Evolutionary conservation across 2,888 invertebrate genomes (phyloP).

Genomic region (Baronia brevicornis): DNA sequence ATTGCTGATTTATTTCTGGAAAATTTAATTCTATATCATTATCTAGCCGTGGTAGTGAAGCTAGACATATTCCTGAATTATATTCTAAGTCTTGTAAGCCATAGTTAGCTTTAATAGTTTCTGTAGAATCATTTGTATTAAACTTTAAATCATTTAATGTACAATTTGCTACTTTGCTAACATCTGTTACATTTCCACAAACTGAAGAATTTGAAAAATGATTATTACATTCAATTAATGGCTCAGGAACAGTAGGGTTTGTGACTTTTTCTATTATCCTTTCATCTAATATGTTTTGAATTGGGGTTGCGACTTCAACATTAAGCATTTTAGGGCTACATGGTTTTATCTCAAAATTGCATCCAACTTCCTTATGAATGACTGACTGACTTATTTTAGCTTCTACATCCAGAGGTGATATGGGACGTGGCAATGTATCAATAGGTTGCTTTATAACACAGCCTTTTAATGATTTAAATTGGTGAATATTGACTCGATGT

Average conservation of each 20-base stretch:
- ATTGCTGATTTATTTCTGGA: conserved; percentile 69
- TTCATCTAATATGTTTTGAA: conserved; percentile 52
- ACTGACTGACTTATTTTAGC: conserved; percentile 72
- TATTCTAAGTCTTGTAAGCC: conserved; percentile 61
- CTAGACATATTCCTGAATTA: conserved; percentile 59
- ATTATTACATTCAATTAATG: too few relatives aligned
- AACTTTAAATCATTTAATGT: conserved; percentile 54
- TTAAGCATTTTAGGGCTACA: conserved; percentile 70
- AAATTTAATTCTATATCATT: conserved; percentile 68
- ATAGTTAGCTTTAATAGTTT: conserved; percentile 46
- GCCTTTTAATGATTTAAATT: conserved; percentile 28
- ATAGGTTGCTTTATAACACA: conserved; percentile 25
- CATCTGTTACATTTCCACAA: too few relatives aligned
- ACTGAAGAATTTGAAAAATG: conserved; percentile 14
- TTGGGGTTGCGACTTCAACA: conserved; percentile 57
- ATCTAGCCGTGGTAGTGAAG: conserved; percentile 61
- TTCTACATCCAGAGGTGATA: conserved; percentile 69
- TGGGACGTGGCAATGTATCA: conserved; percentile 39
- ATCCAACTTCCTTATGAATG: conserved; percentile 71
- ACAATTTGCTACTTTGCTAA: conserved; percentile 41
- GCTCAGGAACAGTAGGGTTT: conserved; percentile 46
- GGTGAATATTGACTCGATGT: conserved; percentile 34
- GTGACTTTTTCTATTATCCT: conserved; percentile 61
- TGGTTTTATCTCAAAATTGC: conserved; percentile 71
- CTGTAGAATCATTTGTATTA: conserved; percentile 31